These are phyloP conservation scores for Melanotaenia duboulayi DNA, from an alignment of 2,113 vertebrate species.

Conservation along the genomic window DNA sequence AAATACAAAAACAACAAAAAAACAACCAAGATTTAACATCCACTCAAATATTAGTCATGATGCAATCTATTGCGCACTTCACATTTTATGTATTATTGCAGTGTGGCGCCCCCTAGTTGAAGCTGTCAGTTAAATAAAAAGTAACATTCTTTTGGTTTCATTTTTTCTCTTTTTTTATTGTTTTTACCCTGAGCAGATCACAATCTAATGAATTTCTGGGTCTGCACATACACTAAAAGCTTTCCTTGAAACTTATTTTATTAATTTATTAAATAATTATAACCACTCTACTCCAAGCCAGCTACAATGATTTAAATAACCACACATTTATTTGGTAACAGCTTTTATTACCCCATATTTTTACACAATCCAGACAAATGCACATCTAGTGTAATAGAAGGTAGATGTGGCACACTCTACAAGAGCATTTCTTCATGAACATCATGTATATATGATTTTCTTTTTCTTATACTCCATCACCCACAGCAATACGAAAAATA, in stretches of 20 bases:
- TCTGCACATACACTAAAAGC: background rate
- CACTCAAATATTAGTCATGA: background rate
- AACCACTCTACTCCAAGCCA: background rate
- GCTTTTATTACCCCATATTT: slow-evolving; percentile 67
- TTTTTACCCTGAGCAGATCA: background rate
- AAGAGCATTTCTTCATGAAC: slow-evolving; percentile 74
- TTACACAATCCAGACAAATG: slow-evolving; percentile 67
- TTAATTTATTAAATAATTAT: background rate
- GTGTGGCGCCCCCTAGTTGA: slow-evolving; percentile 45
- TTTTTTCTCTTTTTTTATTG: background rate
- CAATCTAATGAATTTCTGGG: background rate
- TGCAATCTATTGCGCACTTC: background rate
- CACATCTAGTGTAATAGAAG: slow-evolving; percentile 59
- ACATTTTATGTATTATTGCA: background rate
- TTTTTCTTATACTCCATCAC: slow-evolving; percentile 38
- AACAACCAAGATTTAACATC: background rate
- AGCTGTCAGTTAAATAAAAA: background rate
- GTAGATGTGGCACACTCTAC: slow-evolving; percentile 72
- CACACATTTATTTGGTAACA: slow-evolving; percentile 21
- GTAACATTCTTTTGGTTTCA: background rate
- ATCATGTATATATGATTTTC: slow-evolving; percentile 52
- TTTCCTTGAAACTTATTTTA: too few relatives aligned
- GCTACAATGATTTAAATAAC: background rate
- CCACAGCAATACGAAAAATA: slow-evolving; percentile 58
- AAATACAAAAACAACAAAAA: too few relatives aligned